Evolutionary conservation across 2,113 vertebrate genomes (phyloP).

Genomic region (Muntiacus reevesi): DNA sequence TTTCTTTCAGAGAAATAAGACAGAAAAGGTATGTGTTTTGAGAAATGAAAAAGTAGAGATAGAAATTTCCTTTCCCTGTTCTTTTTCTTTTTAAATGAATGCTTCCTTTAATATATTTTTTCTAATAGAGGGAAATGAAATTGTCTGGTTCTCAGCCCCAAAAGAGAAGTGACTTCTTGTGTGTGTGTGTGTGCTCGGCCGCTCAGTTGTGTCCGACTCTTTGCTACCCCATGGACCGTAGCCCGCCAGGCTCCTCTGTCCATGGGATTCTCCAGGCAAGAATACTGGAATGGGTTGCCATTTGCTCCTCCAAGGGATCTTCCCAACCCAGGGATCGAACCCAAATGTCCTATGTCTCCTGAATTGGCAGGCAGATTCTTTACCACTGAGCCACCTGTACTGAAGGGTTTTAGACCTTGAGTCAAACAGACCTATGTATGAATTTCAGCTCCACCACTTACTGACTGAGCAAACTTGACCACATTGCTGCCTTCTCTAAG

Average conservation of each 20-base stretch:
- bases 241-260: not conserved
- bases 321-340: not conserved
- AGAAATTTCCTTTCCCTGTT: not conserved
- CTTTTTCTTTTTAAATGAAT: constrained; percentile 4
- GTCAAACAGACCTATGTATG: not conserved
- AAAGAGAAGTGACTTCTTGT: not conserved
- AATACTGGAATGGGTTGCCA: not conserved
- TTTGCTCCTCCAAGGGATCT: not conserved
- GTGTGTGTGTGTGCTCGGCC: not conserved
- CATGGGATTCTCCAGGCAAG: not conserved
- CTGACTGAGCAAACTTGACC: not conserved
- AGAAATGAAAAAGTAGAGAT: not conserved
- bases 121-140: not conserved
- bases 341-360: not conserved
- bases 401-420: not conserved
- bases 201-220: not conserved
- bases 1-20: not conserved
- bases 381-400: not conserved
- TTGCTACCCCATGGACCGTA: not conserved
- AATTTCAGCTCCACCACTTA: not conserved
- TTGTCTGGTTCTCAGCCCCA: not conserved
- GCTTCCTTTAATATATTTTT: not conserved
- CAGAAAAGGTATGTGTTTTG: not conserved
- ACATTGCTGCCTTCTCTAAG: not conserved
- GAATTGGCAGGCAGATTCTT: not conserved